Conservation (phyloP, 2,888 invertebrate genomes). For the Scaptomyza flava region DNA sequence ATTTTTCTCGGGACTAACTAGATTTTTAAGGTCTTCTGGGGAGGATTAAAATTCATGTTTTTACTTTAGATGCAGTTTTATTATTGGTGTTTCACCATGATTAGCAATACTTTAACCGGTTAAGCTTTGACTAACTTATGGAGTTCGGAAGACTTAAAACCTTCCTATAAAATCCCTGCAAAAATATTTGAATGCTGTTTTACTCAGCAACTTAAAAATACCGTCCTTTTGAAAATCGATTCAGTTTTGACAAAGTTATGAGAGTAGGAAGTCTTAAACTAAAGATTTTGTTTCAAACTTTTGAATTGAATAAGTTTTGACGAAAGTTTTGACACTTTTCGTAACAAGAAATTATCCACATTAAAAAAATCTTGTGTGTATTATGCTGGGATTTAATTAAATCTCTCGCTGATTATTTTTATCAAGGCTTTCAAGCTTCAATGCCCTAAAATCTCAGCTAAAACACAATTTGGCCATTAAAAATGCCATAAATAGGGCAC, state of each 20-base stretch:
- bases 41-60: no score
- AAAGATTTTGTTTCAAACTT: background rate
- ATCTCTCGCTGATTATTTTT: background rate
- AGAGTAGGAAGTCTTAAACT: background rate
- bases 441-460: background rate
- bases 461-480: slow-evolving; percentile 49
- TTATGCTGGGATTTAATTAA: background rate
- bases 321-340: background rate
- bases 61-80: no score
- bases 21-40: background rate
- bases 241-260: background rate
- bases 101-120: no score
- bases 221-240: no score
- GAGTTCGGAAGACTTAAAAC: no score
- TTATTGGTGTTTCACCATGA: no score
- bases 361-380: no score
- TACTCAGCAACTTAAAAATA: no score
- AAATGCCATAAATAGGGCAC: slow-evolving; percentile 41
- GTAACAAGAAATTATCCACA: no score
- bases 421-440: slow-evolving; percentile 5
- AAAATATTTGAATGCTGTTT: no score
- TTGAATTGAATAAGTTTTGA: background rate
- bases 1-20: background rate
- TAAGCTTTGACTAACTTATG: no score
- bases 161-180: no score